phyloP scores from a whole-genome alignment of 1,140 invertebrate genomes.

The Drosophila littoralis region DNA sequence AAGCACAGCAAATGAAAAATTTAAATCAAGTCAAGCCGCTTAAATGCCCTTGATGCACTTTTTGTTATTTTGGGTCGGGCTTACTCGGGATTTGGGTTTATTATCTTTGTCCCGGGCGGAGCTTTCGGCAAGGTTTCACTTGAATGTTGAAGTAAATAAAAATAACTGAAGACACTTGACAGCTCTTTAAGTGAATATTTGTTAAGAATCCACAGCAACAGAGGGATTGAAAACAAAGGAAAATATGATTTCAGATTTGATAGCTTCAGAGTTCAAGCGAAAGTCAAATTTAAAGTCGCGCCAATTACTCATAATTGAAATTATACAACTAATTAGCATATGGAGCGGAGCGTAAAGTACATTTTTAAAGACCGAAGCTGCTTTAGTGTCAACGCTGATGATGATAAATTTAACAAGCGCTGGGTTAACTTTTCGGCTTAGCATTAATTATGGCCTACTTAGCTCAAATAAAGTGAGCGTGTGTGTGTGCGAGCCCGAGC shows the following conservation, averaged over 20 bases:
- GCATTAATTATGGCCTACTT: slow-evolving; percentile 68
- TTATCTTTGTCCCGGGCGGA: slow-evolving; percentile 1
- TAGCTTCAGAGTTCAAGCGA: neutral
- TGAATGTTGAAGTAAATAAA: neutral
- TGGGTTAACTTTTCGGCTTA: slow-evolving; percentile 74
- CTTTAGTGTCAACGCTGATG: slow-evolving; percentile 35
- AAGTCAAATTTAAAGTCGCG: neutral
- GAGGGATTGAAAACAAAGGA: too few relatives aligned
- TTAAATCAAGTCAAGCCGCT: slow-evolving; percentile 68
- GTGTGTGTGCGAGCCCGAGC: slow-evolving; percentile 20
- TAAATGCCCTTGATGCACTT: slow-evolving; percentile 56
- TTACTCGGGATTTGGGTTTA: slow-evolving; percentile 26
- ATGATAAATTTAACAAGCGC: slow-evolving; percentile 62
- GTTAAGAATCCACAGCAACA: neutral
- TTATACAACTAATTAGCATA: slow-evolving; percentile 58
- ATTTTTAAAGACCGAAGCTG: slow-evolving; percentile 39
- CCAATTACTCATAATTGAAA: slow-evolving; percentile 69
- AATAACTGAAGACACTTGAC: neutral
- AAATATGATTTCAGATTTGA: neutral
- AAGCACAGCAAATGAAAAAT: slow-evolving; percentile 57
- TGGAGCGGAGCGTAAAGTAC: neutral
- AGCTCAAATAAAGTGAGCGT: slow-evolving; percentile 23
- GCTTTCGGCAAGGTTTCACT: neutral
- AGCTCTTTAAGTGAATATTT: slow-evolving; percentile 1
- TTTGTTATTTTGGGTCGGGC: slow-evolving; percentile 47